Conservation (phyloP, 2,113 vertebrate genomes). For the Hydrochoerus hydrochaeris region DNA sequence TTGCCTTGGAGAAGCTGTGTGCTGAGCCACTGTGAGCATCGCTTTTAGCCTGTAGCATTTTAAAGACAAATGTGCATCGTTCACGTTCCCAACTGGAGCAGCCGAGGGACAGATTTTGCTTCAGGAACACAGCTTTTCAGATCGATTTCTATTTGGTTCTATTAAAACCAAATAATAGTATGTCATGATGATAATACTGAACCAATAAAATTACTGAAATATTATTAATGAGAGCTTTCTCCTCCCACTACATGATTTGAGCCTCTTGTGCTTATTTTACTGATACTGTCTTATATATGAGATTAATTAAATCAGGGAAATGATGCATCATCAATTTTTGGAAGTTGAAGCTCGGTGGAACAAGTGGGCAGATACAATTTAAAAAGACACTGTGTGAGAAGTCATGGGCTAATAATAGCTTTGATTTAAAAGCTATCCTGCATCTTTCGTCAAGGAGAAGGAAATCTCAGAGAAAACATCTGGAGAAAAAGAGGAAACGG, state of each 20-base stretch:
- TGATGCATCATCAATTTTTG: not conserved
- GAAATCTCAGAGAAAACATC: constrained; percentile 28
- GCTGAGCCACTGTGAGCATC: not conserved
- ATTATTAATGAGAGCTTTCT: not conserved
- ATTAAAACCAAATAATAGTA: not conserved
- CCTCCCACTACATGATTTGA: not conserved
- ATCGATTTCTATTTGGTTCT: not conserved
- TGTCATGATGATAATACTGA: not conserved
- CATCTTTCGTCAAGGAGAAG: not conserved
- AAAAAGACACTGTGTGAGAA: not conserved
- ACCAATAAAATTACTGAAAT: not conserved
- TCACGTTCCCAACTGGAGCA: not conserved
- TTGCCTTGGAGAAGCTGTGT: not conserved
- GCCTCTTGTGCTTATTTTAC: not conserved
- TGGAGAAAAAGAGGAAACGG: constrained; percentile 37
- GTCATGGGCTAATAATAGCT: not conserved
- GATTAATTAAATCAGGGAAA: not conserved
- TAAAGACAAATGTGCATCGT: not conserved
- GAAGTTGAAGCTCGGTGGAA: not conserved
- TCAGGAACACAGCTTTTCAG: not conserved
- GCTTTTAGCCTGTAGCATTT: not conserved
- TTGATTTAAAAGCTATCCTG: not conserved
- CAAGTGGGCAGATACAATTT: not conserved
- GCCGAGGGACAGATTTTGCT: not conserved
- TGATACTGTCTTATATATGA: not conserved